Base-by-base conservation (phyloP, 2,113 vertebrate genomes). In the Sinocyclocheilus anophthalmus region DNA sequence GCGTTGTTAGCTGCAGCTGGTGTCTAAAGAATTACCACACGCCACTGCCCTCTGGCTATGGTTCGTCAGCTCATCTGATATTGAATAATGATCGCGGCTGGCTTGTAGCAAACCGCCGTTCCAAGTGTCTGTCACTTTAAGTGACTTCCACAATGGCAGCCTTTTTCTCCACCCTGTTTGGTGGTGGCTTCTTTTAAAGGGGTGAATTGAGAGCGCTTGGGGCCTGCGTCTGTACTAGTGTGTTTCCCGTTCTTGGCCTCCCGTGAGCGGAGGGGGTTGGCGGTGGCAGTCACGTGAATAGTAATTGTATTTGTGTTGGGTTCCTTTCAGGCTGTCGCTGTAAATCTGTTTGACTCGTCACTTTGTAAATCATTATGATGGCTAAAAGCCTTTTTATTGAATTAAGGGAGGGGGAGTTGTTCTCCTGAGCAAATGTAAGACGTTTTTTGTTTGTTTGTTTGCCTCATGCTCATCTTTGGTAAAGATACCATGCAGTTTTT, bases 311-410 rank as follows among this genome's bases (percentile, higher is more conserved):
- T 48, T 48, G 45, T 48, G 45, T 12, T 48, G 45, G 45, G 45
- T 48, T 48, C 45, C 45, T 97, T 96, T 97, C 95, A 96, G 92
- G 91, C 95, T 96, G 95, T 96, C 94, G 91, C 90, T 87, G 92
- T 95, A 95, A 96, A 98, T 97, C 96, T 97, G 90, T 96, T 97
- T 96, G 95, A 94, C 95, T 95, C 95, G 96, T 96, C 96, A 95
- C 96, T 97, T 96, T 94, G 95, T 96, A 97, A 98, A 97, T 97
- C 95, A 96, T 97, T 97, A 97, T 90, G 93, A 93, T 94, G 95
- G 94, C 96, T 97, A 96, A 97, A 95, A 96, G 94, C 95, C 93
- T 96, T 96, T 94, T 96, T 96, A 96, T 96, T 94, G 94, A 95
- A 95, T 95, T 96, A 89, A 83, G 84, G 92, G 84, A 87, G 89